Evolutionary conservation across 1,140 invertebrate genomes (phyloP), one percentile per base, ranked within the genome.

Genomic region (Ylistrum balloti): DNA sequence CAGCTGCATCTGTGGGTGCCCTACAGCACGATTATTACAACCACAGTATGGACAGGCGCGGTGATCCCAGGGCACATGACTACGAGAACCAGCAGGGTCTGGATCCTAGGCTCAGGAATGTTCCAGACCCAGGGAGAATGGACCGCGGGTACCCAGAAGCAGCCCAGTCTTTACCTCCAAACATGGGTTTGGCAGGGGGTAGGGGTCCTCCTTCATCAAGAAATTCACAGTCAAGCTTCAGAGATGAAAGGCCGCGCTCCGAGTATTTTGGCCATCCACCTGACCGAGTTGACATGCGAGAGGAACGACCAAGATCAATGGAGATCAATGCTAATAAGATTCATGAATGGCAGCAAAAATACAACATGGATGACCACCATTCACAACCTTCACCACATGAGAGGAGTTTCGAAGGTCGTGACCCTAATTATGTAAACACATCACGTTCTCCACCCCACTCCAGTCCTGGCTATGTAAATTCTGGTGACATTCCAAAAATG

Each of bases 11-110:
- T 33, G 94, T 95, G 5, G 92, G 94, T 85, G 92, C 94, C n/a
- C 92, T 95, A 33, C 93, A 93, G 38, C 93, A 94, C 88, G 93
- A 93, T 32, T 94, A 94, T 86, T 94, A 94, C 86, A 92, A 92
- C 89, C 93, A 90, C 87, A 89, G 85, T 33, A 45, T 89, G 33
- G 90, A 92, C 13, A 90, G 85, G 17, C 87, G 89, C 74, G 89
- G 88, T 45, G 93, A 95, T 41, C 88, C 91, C 15, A 90, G 91
- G 10, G 93, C 90, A 87, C 93, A 93, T 48, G 94, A 95, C 88
- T 95, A 95, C 86, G 95, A 95, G 89, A 95, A 95, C 91, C 94
- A 94, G 45, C 94, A 93, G 20, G 90, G 90, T 87, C 88, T 94
- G 17, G 92, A 92, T 41, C 87, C 93, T 33, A 91, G 90, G 89